Evolutionary conservation across 2,113 vertebrate genomes (phyloP), one percentile per base, ranked within the genome.

Genomic region (Spea multiplicata): DNA sequence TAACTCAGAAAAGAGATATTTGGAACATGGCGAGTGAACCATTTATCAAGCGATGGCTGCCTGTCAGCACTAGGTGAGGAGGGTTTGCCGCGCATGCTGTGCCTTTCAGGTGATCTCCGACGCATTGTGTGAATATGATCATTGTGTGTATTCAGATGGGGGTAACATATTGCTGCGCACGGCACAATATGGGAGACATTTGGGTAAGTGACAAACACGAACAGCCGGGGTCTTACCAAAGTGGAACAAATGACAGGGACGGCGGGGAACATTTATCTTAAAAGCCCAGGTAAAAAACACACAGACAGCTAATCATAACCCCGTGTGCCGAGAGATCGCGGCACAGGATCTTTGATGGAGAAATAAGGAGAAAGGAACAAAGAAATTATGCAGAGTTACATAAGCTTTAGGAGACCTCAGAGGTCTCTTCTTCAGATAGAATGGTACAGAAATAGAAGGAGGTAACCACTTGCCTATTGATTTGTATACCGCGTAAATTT

Each of bases 1-100:
- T 59, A 73, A 79, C 77, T 79, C 49, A 73, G 77, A 79, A 59
- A 73, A 73, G 77, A 73, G 70, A 62, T 57, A 79, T 79, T 79
- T 79, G 70, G 67, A 73, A 57, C 70, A 73, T 57, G 70, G 70
- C 73, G 77, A 79, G 70, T 79, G 67, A 66, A 71, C 77, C 55
- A 73, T 79, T 79, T 73, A 79, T 79, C 77, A 79, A 79, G 77
- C 70, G 59, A 67, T 79, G 73, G 73, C 55, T 10, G 70, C 62
- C 70, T 79, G 77, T 79, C 77, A 79, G 77, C 62, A 66, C 66
- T 47, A 79, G 70, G 77, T 73, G 49, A 47, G 62, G 77, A 30
- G 62, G 13, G 44, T 59, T 64, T 44, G 70, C 50, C 6, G 77
- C 50, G 62, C 77, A 16, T n/a, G 77, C 77, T 72, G 76, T 14